Evolutionary conservation across 1,140 invertebrate genomes (phyloP).

Genomic region (Maconellicoccus hirsutus): DNA sequence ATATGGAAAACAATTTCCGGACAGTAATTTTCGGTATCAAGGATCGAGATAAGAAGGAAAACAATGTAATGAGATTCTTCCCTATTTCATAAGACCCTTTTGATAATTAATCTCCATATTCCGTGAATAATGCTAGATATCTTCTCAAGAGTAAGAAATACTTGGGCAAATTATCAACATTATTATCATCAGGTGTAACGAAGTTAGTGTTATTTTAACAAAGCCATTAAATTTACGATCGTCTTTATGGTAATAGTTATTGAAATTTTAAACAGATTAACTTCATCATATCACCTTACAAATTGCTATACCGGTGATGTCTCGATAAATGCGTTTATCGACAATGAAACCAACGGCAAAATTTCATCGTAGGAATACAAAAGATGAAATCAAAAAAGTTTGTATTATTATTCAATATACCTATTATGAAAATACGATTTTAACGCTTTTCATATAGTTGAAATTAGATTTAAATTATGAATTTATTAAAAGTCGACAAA

Average conservation of each 20-base stretch:
- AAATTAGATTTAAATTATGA: too few relatives aligned
- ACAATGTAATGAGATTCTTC: not conserved
- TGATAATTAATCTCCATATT: constrained; percentile 1
- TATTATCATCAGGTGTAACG: not conserved
- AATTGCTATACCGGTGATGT: not conserved
- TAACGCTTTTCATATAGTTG: too few relatives aligned
- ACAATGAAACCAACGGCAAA: too few relatives aligned
- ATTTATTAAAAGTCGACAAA: too few relatives aligned
- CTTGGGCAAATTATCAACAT: not conserved
- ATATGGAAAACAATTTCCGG: too few relatives aligned
- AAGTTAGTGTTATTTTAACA: constrained; percentile 6
- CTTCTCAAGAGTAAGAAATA: not conserved
- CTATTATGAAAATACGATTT: not conserved
- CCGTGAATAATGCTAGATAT: not conserved
- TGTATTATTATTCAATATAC: not conserved
- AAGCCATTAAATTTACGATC: constrained; percentile 2
- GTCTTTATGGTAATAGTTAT: constrained; percentile 5
- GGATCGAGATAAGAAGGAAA: not conserved
- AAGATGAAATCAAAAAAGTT: not conserved
- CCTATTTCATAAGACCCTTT: not conserved
- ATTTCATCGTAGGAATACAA: not conserved
- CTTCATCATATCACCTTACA: not conserved
- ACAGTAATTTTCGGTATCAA: too few relatives aligned
- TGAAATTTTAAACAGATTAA: not conserved
- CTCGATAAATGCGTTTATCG: not conserved